Conservation (phyloP, 2,797 vertebrate genomes). For the Margarornis squamiger region DNA sequence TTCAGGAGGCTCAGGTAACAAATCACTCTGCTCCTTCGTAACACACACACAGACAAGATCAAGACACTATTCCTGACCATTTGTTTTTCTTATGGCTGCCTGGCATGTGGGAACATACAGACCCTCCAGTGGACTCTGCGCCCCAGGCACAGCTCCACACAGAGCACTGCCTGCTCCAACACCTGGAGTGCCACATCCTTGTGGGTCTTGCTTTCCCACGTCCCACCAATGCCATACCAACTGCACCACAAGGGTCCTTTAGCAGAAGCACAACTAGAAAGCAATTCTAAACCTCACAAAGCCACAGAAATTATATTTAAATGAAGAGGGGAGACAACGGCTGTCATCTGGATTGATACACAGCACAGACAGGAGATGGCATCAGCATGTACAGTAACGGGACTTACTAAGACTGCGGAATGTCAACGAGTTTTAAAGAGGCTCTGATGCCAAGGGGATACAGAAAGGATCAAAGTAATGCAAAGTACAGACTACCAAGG, state of each 20-base stretch:
- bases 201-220: background rate
- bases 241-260: constrained; percentile 57
- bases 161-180: background rate
- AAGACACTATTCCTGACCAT: background rate
- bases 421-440: constrained; percentile 60
- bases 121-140: background rate
- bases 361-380: constrained; percentile 63
- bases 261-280: constrained; percentile 78
- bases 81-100: background rate
- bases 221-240: constrained; percentile 4
- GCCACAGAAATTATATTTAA: constrained; percentile 65
- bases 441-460: constrained; percentile 54
- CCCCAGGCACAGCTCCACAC: background rate
- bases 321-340: constrained; percentile 32
- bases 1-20: constrained; percentile 35
- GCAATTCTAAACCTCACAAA: constrained; percentile 78
- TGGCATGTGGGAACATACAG: background rate
- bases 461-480: constrained; percentile 70
- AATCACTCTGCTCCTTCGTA: constrained; percentile 20
- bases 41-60: constrained; percentile 5
- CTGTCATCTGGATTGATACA: constrained; percentile 64
- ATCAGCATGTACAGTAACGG: constrained; percentile 43
- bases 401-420: constrained; percentile 66
- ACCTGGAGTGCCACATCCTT: background rate
- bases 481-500: constrained; percentile 66